Evolutionary conservation across 2,888 invertebrate species (phyloP), one percentile per base, ranked within the genome.

Genomic region (Heteromurus nitidus): DNA sequence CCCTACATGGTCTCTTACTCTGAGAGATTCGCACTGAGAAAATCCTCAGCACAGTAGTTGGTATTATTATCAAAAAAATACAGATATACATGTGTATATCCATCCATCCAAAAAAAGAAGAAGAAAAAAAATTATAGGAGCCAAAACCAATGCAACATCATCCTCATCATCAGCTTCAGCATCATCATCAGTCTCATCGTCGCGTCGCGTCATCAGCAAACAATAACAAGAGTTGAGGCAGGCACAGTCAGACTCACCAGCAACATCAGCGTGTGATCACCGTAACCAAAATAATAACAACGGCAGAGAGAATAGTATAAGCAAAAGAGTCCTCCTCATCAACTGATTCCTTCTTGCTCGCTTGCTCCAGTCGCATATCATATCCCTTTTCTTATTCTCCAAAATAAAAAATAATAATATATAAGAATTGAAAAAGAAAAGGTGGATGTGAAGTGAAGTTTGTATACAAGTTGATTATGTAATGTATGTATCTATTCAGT

Each of bases 31-130:
- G 87, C 86, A 86, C 82, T 80, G 80, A 80, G 73, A 80, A 87
- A 86, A 87, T 87, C 86, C 86, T 86, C 85, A 76, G 82, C 87
- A 87, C 87, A 86, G 87, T 87, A 86, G 87, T 87, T 86, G 87
- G 87, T 86, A 85, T 82, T 86, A 86, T 87, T 79, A 85, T 79
- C 80, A 81, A 69, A 74, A 69, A 80, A 80, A 50, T 67, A 72
- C 53, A 53, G 65, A 47, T 74, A 82, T 42, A 30, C n/a, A 3
- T 53, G 55, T 70, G 55, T 60, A 77, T 58, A 69, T 55, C 26
- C 69, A 69, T 55, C 26, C 69, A 36, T 55, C 65, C 28, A 26
- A 53, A 47, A 55, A 79, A 74, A 55, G 20, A 28, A 26, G 42
- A 22, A 36, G 28, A 30, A 55, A 65, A 31, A 26, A 50, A 18